Conservation (phyloP, 2,888 invertebrate genomes). For the Lasioglossum malachurum region DNA sequence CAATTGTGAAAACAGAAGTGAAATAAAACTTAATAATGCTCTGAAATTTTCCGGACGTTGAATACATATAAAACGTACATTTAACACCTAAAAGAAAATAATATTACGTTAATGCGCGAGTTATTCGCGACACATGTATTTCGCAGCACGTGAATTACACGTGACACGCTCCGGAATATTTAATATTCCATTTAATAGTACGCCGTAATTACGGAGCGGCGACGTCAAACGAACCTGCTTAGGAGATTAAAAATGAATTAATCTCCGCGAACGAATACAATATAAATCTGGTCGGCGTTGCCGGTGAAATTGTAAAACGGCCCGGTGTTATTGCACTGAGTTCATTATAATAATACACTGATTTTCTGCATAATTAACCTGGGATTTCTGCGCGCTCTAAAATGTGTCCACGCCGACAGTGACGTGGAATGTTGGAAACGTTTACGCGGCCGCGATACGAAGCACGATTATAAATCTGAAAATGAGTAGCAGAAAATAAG, state of each 20-base stretch:
- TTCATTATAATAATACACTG: slow-evolving; percentile 70
- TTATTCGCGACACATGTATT: not conserved
- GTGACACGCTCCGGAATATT: not conserved
- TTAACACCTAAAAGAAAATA: not conserved
- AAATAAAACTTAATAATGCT: too few species aligned
- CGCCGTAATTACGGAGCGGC: not conserved
- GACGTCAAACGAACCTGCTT: not conserved
- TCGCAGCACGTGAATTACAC: not conserved
- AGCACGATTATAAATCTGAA: slow-evolving; percentile 11
- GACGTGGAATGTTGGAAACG: slow-evolving; percentile 12
- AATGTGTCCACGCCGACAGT: not conserved
- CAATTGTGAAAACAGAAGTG: too few species aligned
- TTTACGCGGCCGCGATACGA: not conserved
- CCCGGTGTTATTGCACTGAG: slow-evolving; percentile 54
- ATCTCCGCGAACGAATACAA: not conserved
- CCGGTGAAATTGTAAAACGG: not conserved
- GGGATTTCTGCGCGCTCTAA: not conserved
- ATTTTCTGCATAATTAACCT: slow-evolving; percentile 20
- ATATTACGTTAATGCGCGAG: not conserved
- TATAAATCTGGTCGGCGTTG: not conserved
- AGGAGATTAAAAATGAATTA: not conserved
- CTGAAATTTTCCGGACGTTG: too few species aligned
- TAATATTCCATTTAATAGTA: not conserved
- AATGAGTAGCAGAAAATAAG: slow-evolving; percentile 37
- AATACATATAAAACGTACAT: not conserved